Evolutionary conservation across 2,888 invertebrate genomes (phyloP).

Genomic region (Heliconius aoede): DNA sequence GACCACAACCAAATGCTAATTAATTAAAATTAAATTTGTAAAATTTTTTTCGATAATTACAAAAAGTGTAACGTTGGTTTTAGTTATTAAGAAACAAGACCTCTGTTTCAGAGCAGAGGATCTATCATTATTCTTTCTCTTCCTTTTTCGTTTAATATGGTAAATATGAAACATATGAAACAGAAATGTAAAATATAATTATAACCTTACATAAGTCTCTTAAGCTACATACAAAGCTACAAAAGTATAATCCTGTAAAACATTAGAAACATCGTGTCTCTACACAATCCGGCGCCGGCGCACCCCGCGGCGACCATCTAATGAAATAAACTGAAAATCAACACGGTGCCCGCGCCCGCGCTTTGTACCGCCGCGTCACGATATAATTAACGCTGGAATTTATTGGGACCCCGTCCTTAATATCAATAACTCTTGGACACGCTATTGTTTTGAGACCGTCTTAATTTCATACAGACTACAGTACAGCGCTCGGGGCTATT

Average conservation of each 20-base stretch:
- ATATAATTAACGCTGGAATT: slow-evolving; percentile 79
- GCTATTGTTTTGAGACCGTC: slow-evolving; percentile 61
- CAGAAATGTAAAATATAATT: neutral
- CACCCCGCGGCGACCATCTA: slow-evolving; percentile 80
- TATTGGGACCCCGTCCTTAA: slow-evolving; percentile 66
- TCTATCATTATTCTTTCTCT: no score
- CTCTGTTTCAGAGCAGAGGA: no score
- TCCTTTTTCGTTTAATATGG: no score
- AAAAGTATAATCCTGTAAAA: slow-evolving; percentile 21
- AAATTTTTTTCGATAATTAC: no score
- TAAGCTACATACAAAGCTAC: no score
- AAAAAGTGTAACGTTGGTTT: no score
- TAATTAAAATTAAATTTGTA: neutral
- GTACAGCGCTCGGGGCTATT: slow-evolving; percentile 31
- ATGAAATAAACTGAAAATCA: slow-evolving; percentile 85
- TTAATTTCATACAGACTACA: slow-evolving; percentile 45
- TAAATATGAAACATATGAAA: neutral
- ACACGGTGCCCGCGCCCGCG: slow-evolving; percentile 60
- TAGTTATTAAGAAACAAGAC: no score
- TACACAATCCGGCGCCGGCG: slow-evolving; percentile 59
- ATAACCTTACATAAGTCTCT: neutral
- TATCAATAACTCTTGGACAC: slow-evolving; percentile 65
- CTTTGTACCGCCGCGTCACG: slow-evolving; percentile 64
- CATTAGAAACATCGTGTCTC: slow-evolving; percentile 52
- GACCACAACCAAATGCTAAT: neutral